These are phyloP conservation scores for Noctua janthe DNA, from an alignment of 2,888 invertebrate species.

Conservation along the genomic window DNA sequence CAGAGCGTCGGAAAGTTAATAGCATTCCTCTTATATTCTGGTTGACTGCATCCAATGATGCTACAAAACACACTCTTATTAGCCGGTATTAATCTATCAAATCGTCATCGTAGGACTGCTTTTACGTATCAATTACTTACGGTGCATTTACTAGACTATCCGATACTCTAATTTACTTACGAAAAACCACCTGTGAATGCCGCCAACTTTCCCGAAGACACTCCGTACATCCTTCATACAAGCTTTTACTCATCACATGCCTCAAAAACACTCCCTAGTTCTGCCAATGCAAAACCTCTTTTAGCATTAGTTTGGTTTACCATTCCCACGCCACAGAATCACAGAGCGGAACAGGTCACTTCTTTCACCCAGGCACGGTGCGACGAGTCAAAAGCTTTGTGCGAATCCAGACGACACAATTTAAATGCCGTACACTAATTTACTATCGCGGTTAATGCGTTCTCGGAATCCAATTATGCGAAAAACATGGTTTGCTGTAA, in stretches of 20 bases:
- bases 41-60: background rate
- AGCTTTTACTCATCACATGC: background rate
- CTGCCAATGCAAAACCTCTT: constrained; percentile 35
- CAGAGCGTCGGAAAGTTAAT: constrained; percentile 10
- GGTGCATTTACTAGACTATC: background rate
- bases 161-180: background rate
- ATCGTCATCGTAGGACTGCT: background rate
- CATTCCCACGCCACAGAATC: constrained; percentile 78
- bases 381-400: constrained; percentile 67
- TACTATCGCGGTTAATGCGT: constrained; percentile 75
- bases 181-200: background rate
- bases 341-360: constrained; percentile 77
- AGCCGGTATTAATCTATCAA: background rate
- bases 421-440: constrained; percentile 74
- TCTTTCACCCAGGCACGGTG: constrained; percentile 70
- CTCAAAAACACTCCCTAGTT: background rate
- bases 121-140: background rate
- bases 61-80: background rate
- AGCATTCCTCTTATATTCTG: constrained; percentile 1
- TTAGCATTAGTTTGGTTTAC: constrained; percentile 49
- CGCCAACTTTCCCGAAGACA: background rate
- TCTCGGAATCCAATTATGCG: constrained; percentile 72
- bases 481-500: constrained; percentile 58
- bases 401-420: constrained; percentile 73
- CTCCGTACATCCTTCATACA: background rate